phyloP scores from a whole-genome alignment of 2,888 invertebrate species.

The Epistrophe grossulariae region DNA sequence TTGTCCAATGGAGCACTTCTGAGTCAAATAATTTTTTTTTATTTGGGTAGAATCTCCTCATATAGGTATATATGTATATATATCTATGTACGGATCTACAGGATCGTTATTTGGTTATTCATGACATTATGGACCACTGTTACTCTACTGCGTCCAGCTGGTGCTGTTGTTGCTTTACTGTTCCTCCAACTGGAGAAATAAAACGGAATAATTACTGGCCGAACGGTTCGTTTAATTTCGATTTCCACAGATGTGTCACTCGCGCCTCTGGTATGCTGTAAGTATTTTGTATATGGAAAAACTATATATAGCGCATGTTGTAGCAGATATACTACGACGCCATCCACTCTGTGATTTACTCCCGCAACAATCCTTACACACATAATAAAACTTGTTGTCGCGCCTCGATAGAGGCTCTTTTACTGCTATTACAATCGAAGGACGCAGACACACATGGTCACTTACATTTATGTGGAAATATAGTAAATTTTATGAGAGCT shows the following conservation, averaged over 20 bases:
- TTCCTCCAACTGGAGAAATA: conserved; percentile 56
- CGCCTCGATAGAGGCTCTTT: conserved; percentile 43
- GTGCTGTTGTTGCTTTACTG: conserved; percentile 6
- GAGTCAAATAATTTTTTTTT: conserved; percentile 35
- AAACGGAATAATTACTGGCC: conserved; percentile 72
- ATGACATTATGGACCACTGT: conserved; percentile 53
- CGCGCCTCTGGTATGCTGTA: background rate
- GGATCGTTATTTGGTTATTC: conserved; percentile 70
- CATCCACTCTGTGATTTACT: conserved; percentile 65
- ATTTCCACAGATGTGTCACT: conserved; percentile 72
- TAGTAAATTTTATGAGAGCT: conserved; percentile 63
- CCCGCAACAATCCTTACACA: conserved; percentile 65
- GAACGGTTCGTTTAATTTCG: conserved; percentile 76
- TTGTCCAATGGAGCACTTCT: conserved; percentile 23
- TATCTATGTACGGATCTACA: conserved; percentile 38
- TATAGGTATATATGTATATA: too few species aligned
- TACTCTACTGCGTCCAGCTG: background rate
- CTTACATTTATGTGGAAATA: conserved; percentile 1
- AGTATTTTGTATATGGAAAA: background rate
- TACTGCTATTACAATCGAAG: conserved; percentile 26
- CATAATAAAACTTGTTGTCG: conserved; percentile 70
- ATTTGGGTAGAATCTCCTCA: background rate
- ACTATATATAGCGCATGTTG: background rate
- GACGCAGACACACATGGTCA: background rate
- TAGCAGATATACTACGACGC: background rate